Conservation (phyloP, 2,888 invertebrate genomes). For the Acanthosepion pharaonis region DNA sequence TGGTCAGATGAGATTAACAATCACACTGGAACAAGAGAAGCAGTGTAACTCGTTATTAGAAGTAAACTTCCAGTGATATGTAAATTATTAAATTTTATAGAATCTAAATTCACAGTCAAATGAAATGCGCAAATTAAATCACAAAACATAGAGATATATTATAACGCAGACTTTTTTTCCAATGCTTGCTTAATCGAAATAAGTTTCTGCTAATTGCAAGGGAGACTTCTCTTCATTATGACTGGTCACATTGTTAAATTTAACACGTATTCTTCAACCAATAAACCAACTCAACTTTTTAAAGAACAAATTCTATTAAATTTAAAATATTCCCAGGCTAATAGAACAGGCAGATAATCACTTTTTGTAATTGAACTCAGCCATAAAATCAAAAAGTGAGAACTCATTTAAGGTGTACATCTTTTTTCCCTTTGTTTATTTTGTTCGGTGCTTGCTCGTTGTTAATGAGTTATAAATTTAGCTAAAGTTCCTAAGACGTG, state of each 20-base stretch:
- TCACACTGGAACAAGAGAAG: no score
- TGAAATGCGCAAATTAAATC: no score
- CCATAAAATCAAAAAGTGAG: background rate
- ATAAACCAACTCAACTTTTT: background rate
- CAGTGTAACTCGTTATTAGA: no score
- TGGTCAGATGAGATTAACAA: no score
- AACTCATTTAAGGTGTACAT: background rate
- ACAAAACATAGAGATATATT: no score
- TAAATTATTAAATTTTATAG: no score
- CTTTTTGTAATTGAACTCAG: background rate
- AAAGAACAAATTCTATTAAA: background rate
- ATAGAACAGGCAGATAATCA: background rate
- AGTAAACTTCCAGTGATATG: no score
- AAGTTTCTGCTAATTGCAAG: no score
- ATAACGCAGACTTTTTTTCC: no score
- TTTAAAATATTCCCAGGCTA: slow-evolving; percentile 2
- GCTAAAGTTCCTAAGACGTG: background rate
- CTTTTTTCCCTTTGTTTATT: background rate
- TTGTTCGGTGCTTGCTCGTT: background rate
- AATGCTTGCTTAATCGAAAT: no score
- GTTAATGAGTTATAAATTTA: background rate
- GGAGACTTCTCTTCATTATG: background rate
- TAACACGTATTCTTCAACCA: background rate
- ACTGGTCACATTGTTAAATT: background rate
- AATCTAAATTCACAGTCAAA: no score